Evolutionary conservation across 2,113 vertebrate genomes (phyloP).

Genomic region (Sebastes fasciatus): DNA sequence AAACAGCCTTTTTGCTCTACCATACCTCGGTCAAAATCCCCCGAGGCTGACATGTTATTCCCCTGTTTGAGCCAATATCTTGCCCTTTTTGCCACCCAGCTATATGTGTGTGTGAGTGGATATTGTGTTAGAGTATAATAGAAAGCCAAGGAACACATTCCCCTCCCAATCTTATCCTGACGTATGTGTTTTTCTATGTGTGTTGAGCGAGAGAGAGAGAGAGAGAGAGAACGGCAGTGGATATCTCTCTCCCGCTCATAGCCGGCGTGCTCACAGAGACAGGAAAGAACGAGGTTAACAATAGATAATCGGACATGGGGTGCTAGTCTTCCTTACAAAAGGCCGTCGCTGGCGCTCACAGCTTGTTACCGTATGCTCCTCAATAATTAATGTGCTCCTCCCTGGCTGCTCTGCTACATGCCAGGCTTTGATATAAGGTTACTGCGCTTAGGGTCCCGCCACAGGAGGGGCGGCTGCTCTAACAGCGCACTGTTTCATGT

Average conservation of each 20-base stretch:
- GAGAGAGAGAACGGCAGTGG: slow-evolving; percentile 7
- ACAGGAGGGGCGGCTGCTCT: slow-evolving; percentile 73
- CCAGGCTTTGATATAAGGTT: slow-evolving; percentile 86
- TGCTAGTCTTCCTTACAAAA: slow-evolving; percentile 77
- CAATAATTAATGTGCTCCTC: slow-evolving; percentile 85
- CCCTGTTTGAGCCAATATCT: slow-evolving; percentile 68
- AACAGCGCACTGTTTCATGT: slow-evolving; percentile 68
- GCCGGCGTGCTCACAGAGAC: slow-evolving; percentile 13
- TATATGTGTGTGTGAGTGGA: slow-evolving; percentile 16
- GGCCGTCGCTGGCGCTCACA: slow-evolving; percentile 73
- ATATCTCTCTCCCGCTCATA: slow-evolving; percentile 37
- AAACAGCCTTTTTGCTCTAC: slow-evolving; percentile 49
- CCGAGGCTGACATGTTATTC: slow-evolving; percentile 62
- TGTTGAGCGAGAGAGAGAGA: slow-evolving; percentile 22
- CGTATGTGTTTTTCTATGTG: slow-evolving; percentile 27
- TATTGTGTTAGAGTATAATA: slow-evolving; percentile 40
- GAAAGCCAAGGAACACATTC: slow-evolving; percentile 42
- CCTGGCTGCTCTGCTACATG: slow-evolving; percentile 79
- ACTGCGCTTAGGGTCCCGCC: slow-evolving; percentile 78
- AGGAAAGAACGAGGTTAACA: slow-evolving; percentile 72
- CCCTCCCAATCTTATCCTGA: slow-evolving; percentile 14
- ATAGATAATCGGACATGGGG: slow-evolving; percentile 80
- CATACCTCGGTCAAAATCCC: slow-evolving; percentile 57
- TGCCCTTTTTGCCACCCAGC: slow-evolving; percentile 55
- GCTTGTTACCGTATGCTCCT: slow-evolving; percentile 82